Evolutionary conservation across 2,888 invertebrate genomes (phyloP).

Genomic region (Polietes domitor): DNA sequence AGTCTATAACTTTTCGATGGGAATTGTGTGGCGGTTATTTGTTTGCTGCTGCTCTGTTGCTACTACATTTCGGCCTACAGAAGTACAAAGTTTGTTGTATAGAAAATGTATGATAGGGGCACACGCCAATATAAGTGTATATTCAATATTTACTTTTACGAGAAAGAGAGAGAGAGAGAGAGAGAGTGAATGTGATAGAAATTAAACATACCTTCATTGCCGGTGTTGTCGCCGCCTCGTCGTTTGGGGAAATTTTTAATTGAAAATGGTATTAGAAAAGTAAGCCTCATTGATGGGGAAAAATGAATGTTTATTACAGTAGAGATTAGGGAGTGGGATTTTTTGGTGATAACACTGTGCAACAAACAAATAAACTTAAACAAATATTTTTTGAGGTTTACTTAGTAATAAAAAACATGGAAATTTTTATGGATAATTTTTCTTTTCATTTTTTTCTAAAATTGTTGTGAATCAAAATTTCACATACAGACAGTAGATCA

Average conservation of each 20-base stretch:
- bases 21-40: not conserved
- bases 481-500: too few species aligned
- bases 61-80: not conserved
- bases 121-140: too few species aligned
- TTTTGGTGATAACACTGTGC: too few species aligned
- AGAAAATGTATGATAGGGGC: too few species aligned
- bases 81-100: too few species aligned
- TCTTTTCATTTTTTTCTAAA: too few species aligned
- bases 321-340: not conserved
- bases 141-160: not conserved
- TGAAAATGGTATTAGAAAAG: not conserved
- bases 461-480: too few species aligned
- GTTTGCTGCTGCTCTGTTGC: constrained; percentile 2
- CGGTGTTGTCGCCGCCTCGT: not conserved
- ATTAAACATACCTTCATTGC: not conserved
- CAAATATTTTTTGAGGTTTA: too few species aligned
- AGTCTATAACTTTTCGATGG: constrained; percentile 30
- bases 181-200: too few species aligned
- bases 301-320: not conserved
- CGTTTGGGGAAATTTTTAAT: not conserved
- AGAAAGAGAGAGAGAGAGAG: not conserved
- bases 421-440: too few species aligned
- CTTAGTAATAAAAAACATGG: too few species aligned
- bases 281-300: not conserved
- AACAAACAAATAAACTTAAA: too few species aligned